Evolutionary conservation across 1,140 invertebrate species (phyloP).

Genomic region (Prorops nasuta): DNA sequence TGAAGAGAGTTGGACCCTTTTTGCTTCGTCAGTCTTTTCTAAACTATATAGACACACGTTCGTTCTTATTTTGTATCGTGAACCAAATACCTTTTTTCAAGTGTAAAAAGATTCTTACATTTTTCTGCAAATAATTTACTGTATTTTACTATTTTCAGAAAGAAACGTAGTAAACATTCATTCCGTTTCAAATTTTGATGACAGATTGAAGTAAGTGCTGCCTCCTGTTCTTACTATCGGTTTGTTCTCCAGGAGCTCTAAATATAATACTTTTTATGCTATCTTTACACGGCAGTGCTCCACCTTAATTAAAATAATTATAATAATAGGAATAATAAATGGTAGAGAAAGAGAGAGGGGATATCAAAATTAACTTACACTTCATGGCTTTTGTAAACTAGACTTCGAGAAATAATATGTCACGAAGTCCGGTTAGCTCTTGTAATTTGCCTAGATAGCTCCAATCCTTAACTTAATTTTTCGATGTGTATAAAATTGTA

Average conservation of each 20-base stretch:
- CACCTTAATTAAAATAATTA: no score
- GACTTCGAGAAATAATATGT: slow-evolving; percentile 80
- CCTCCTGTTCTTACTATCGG: slow-evolving; percentile 67
- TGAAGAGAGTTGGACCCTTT: no score
- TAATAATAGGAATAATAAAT: no score
- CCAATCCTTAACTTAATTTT: slow-evolving; percentile 89
- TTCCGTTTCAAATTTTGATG: not conserved
- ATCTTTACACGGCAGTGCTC: slow-evolving; percentile 72
- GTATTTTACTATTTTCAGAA: not conserved
- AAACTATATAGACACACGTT: slow-evolving; percentile 35
- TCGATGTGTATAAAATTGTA: slow-evolving; percentile 85
- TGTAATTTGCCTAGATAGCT: slow-evolving; percentile 77
- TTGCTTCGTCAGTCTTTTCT: slow-evolving; percentile 40
- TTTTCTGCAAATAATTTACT: not conserved
- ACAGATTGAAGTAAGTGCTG: slow-evolving; percentile 1
- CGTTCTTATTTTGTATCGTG: slow-evolving; percentile 40
- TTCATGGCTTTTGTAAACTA: slow-evolving; percentile 73
- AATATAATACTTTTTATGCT: slow-evolving; percentile 68
- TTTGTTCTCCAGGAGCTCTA: slow-evolving; percentile 87
- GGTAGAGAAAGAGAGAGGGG: no score
- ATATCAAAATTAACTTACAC: no score
- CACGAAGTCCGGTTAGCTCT: slow-evolving; percentile 67
- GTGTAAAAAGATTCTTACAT: slow-evolving; percentile 19
- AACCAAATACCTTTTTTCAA: slow-evolving; percentile 40
- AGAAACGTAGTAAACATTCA: no score